These are phyloP conservation scores for Phoxinus dragarum DNA, from an alignment of 2,797 vertebrate genomes.

Conservation along the genomic window DNA sequence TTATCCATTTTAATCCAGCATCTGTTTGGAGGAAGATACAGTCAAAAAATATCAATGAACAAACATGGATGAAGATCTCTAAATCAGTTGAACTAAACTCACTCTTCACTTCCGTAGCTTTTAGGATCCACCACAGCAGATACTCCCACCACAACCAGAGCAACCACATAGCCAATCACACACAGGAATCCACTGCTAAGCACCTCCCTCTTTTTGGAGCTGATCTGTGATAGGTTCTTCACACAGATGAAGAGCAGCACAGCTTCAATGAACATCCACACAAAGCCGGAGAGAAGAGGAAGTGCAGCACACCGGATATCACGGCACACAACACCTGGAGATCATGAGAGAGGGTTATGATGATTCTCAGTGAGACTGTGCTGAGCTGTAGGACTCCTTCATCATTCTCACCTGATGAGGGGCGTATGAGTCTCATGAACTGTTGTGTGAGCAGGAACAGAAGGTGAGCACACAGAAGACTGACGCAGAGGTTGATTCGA, in stretches of 20 bases:
- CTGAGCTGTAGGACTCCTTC: too few relatives aligned
- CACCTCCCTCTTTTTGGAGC: not conserved
- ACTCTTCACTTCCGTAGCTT: not conserved
- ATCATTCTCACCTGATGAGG: too few relatives aligned
- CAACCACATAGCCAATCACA: not conserved
- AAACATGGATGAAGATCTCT: not conserved
- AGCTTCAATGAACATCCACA: not conserved
- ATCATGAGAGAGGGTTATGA: too few relatives aligned
- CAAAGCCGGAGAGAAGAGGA: not conserved
- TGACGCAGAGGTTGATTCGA: too few relatives aligned
- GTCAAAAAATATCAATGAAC: not conserved
- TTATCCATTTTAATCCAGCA: conserved; percentile 63
- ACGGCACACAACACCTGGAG: not conserved
- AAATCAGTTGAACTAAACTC: not conserved
- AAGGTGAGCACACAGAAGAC: too few relatives aligned
- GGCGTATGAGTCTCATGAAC: too few relatives aligned
- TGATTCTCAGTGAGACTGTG: too few relatives aligned
- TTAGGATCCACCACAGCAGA: not conserved
- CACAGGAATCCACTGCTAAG: not conserved
- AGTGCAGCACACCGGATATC: not conserved
- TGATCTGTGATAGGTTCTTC: not conserved
- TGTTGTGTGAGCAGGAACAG: too few relatives aligned
- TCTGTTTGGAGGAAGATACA: not conserved
- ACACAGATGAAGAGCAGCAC: not conserved
- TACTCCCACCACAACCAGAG: not conserved